phyloP scores from a whole-genome alignment of 2,113 vertebrate genomes.

The Hipposideros armiger region DNA sequence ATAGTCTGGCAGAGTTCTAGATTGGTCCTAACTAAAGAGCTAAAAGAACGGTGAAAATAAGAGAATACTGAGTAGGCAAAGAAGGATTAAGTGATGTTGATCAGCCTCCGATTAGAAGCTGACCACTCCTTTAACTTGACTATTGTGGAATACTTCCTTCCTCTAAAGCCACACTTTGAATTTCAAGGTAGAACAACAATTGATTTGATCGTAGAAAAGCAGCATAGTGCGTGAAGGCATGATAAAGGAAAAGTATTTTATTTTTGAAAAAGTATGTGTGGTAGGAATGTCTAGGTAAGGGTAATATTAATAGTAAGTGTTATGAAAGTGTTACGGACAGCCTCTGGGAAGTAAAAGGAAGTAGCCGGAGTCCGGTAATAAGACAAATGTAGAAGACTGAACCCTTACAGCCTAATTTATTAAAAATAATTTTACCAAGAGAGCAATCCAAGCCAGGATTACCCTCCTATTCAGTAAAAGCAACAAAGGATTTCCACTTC shows the following conservation, averaged over 20 bases:
- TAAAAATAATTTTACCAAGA: slow-evolving; percentile 38
- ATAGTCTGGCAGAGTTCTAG: background rate
- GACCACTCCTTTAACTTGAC: background rate
- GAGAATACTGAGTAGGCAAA: background rate
- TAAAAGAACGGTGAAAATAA: background rate
- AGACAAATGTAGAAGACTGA: background rate
- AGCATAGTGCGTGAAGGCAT: background rate
- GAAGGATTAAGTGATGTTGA: background rate
- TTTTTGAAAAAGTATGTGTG: background rate
- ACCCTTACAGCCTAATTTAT: background rate
- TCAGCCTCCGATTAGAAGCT: background rate
- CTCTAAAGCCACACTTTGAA: background rate
- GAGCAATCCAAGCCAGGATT: background rate
- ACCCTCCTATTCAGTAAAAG: background rate
- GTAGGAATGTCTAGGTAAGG: background rate
- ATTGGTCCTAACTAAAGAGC: background rate
- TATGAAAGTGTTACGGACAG: background rate
- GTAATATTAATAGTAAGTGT: background rate
- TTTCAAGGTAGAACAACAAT: background rate
- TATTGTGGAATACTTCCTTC: background rate
- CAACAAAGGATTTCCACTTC: slow-evolving; percentile 13
- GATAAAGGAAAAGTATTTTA: background rate
- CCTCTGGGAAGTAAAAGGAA: slow-evolving; percentile 39
- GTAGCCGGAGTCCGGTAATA: background rate
- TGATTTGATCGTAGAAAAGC: background rate